phyloP scores from a whole-genome alignment of 2,113 vertebrate genomes.

The zebrafish (Danio rerio) region GRCz12tu NC_133181.1:30499501-30500000 shows the following conservation, averaged over 20 bases:
- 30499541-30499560: conserved; percentile 44
- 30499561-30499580: conserved; percentile 61
- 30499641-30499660: conserved; percentile 64
- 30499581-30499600: conserved; percentile 62
- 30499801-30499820: conserved; percentile 65
- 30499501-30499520: conserved; percentile 56
- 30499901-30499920: conserved; percentile 70
- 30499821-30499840: conserved; percentile 73
- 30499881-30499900: conserved; percentile 76
- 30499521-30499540: conserved; percentile 57
- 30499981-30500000: conserved; percentile 57
- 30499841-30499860: conserved; percentile 74
- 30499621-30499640: conserved; percentile 46
- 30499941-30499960: conserved; percentile 66
- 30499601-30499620: conserved; percentile 61
- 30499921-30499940: conserved; percentile 68
- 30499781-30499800: conserved; percentile 58
- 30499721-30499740: conserved; percentile 49
- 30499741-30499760: conserved; percentile 71
- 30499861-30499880: conserved; percentile 72
- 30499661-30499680: conserved; percentile 54
- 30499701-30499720: conserved; percentile 66
- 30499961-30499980: conserved; percentile 63
- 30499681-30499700: conserved; percentile 55
- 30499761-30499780: conserved; percentile 71